A percentile compares a stretch with the other conserved stretches of the same genome.
Evolutionary conservation across 2,888 invertebrate species (phyloP).

Genomic region (Meteorus cinctellus): DNA sequence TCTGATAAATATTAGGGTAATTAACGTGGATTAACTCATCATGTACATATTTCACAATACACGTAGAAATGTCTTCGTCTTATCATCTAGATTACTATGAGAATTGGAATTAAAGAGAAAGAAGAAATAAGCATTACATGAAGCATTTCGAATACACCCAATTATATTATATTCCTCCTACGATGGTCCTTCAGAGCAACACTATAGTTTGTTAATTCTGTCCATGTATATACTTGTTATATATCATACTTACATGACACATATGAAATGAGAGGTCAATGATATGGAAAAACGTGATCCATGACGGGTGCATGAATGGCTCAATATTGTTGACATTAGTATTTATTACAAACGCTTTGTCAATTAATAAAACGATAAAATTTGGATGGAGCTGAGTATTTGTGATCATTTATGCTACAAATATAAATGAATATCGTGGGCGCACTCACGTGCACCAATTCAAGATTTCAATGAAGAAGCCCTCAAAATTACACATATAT

Average conservation of each 20-base stretch:
- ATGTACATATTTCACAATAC: slow-evolving; percentile 33
- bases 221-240: slow-evolving; percentile 73
- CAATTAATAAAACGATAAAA: slow-evolving; percentile 73
- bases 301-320: slow-evolving; percentile 53
- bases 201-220: slow-evolving; percentile 71
- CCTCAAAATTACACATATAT: background rate
- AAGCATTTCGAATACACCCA: slow-evolving; percentile 14
- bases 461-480: background rate
- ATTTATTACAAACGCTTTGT: slow-evolving; percentile 73
- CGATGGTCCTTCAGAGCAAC: slow-evolving; percentile 57
- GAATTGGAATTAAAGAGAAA: background rate
- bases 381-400: slow-evolving; percentile 52
- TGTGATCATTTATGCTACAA: background rate
- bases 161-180: slow-evolving; percentile 14
- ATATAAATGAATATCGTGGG: background rate
- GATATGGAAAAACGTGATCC: slow-evolving; percentile 40
- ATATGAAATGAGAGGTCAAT: slow-evolving; percentile 41
- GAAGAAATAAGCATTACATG: background rate
- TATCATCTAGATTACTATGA: slow-evolving; percentile 19
- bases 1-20: slow-evolving; percentile 1
- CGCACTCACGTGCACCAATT: background rate
- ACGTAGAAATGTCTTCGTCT: slow-evolving; percentile 14
- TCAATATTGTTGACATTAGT: slow-evolving; percentile 61
- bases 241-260: slow-evolving; percentile 57
- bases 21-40: slow-evolving; percentile 12